Conservation (phyloP, 1,140 invertebrate genomes). For the Monochamus saltuarius region DNA sequence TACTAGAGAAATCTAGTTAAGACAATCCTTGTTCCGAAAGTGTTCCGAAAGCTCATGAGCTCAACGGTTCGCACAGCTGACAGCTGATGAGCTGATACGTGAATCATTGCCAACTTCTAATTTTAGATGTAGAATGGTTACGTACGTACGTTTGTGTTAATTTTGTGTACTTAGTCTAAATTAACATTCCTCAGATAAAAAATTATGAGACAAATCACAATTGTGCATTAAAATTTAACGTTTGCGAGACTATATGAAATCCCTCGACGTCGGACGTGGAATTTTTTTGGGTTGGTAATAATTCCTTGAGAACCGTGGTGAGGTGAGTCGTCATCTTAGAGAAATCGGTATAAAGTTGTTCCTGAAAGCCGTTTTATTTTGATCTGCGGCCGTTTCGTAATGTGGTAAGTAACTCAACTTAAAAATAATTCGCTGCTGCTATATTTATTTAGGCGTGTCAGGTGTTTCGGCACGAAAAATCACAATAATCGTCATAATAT, state of each 20-base stretch:
- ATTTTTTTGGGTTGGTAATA: constrained; percentile 21
- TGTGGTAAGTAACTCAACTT: constrained; percentile 31
- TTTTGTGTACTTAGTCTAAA: constrained; percentile 20
- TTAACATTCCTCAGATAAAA: constrained; percentile 6
- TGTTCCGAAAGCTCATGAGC: background rate
- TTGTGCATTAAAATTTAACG: no score
- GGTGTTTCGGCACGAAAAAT: no score
- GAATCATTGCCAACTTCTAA: constrained; percentile 24
- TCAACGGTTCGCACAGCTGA: constrained; percentile 8
- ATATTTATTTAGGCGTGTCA: background rate
- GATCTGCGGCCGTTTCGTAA: constrained; percentile 19
- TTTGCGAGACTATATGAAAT: constrained; percentile 1
- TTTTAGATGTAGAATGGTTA: constrained; percentile 22
- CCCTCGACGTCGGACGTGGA: constrained; percentile 12
- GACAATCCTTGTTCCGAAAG: no score
- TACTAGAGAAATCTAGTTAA: no score
- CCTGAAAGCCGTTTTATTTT: constrained; percentile 21
- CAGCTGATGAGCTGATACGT: constrained; percentile 10
- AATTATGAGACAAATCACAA: background rate
- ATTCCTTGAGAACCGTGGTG: constrained; percentile 20
- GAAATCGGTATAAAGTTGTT: background rate
- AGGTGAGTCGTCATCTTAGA: background rate
- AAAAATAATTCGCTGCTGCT: constrained; percentile 31
- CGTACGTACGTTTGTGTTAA: constrained; percentile 24
- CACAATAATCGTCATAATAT: no score